These are phyloP conservation scores for Drosophila kikkawai DNA, from an alignment of 1,140 invertebrate species.

Conservation along the genomic window DNA sequence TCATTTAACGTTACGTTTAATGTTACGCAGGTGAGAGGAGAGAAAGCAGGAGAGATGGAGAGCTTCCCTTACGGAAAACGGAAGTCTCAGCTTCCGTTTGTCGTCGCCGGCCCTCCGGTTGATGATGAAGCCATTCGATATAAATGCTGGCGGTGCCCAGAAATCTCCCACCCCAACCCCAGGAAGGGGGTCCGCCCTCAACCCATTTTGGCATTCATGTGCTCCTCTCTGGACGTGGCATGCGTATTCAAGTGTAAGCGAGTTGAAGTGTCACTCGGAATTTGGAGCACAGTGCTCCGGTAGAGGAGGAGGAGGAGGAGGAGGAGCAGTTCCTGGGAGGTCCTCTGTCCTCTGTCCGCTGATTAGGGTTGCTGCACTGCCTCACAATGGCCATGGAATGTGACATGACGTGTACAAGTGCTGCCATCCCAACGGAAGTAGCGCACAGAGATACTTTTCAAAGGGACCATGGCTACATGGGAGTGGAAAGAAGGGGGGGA, in stretches of 20 bases:
- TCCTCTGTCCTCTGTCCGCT: constrained; percentile 53
- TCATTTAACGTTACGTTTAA: constrained; percentile 42
- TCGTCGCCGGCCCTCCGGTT: constrained; percentile 40
- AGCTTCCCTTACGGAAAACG: constrained; percentile 41
- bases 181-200: background rate
- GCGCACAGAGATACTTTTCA: constrained; percentile 40
- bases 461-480: background rate
- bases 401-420: constrained; percentile 81
- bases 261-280: constrained; percentile 79
- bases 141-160: constrained; percentile 63
- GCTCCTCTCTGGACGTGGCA: constrained; percentile 70
- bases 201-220: constrained; percentile 66
- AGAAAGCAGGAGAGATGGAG: too few species aligned
- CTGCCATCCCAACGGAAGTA: constrained; percentile 35
- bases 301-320: background rate
- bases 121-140: constrained; percentile 79
- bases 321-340: background rate
- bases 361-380: constrained; percentile 70
- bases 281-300: constrained; percentile 62
- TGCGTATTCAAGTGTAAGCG: constrained; percentile 78
- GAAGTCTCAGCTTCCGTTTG: constrained; percentile 76
- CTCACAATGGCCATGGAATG: constrained; percentile 66
- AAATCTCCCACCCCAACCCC: background rate
- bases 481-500: background rate
- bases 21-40: constrained; percentile 50